Percentiles rank a stretch among this genome's conserved stretches.
These are phyloP conservation scores for Magallana gigas DNA, from an alignment of 1,140 invertebrate genomes.

Conservation along the genomic window DNA sequence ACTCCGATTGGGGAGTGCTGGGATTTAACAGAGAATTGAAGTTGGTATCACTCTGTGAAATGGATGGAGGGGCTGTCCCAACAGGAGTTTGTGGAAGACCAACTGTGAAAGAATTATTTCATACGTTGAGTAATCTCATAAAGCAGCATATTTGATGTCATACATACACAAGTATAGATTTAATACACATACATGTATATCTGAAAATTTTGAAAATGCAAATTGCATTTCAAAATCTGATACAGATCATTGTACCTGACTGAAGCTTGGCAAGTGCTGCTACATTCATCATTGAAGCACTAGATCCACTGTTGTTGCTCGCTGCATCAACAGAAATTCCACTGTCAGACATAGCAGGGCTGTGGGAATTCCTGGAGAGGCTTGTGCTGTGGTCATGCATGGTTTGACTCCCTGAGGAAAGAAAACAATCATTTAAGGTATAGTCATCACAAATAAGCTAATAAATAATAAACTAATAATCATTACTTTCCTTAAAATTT, in stretches of 20 bases:
- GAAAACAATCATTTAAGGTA: neutral
- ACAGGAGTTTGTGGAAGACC: conserved; percentile 46
- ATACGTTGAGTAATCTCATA: no score
- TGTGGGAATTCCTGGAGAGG: conserved; percentile 72
- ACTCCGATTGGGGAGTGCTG: conserved; percentile 53
- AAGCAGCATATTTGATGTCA: no score
- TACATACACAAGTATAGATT: no score
- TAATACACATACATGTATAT: no score
- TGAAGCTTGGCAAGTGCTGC: conserved; percentile 90
- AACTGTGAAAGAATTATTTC: neutral
- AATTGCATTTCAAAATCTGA: no score
- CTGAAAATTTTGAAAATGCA: no score
- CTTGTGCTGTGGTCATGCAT: conserved; percentile 54
- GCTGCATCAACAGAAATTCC: conserved; percentile 81
- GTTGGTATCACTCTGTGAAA: conserved; percentile 40
- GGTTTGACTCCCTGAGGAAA: conserved; percentile 44
- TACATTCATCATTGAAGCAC: conserved; percentile 89
- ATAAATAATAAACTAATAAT: no score
- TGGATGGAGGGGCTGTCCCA: conserved; percentile 48
- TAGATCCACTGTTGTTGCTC: conserved; percentile 84
- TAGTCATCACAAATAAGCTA: no score
- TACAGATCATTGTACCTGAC: conserved; percentile 55
- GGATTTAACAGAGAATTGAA: conserved; percentile 31
- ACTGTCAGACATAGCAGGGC: conserved; percentile 79
- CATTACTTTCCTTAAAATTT: no score